Percentiles rank a stretch among this genome's conserved stretches.
Evolutionary conservation across 2,888 invertebrate genomes (phyloP).

Genomic region (Ophion obscuratus): DNA sequence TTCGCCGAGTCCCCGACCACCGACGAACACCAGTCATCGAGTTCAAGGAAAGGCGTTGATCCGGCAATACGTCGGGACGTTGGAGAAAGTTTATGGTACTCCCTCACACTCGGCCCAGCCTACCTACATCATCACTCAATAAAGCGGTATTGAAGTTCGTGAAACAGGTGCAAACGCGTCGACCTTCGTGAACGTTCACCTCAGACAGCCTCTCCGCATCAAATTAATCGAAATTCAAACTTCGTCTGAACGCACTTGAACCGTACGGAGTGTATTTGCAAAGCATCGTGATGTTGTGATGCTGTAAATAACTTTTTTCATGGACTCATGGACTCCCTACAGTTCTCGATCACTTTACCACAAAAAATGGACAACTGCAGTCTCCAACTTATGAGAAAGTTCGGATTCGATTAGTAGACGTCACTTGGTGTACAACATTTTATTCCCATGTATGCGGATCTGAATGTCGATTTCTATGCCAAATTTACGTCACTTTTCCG

Average conservation of each 20-base stretch:
- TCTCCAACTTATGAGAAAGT: not conserved
- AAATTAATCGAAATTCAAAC: slow-evolving; percentile 25
- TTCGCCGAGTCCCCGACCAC: slow-evolving; percentile 58
- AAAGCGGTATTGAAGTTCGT: slow-evolving; percentile 57
- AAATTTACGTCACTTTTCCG: not conserved
- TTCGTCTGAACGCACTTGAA: slow-evolving; percentile 38
- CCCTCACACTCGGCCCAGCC: not conserved
- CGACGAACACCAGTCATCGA: slow-evolving; percentile 61
- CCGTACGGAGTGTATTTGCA: slow-evolving; percentile 7
- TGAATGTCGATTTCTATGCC: not conserved
- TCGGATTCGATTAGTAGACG: not conserved
- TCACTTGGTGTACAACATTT: not conserved
- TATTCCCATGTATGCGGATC: not conserved
- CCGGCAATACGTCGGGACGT: slow-evolving; percentile 39
- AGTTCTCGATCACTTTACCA: no score
- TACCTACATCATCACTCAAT: slow-evolving; percentile 21
- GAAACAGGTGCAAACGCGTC: slow-evolving; percentile 63
- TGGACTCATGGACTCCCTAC: not conserved
- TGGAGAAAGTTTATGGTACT: slow-evolving; percentile 42
- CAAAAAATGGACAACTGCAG: not conserved
- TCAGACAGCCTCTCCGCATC: slow-evolving; percentile 42
- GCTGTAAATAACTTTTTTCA: not conserved
- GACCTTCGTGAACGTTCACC: slow-evolving; percentile 37
- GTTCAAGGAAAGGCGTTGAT: slow-evolving; percentile 69
- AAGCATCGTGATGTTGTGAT: not conserved